Base-by-base conservation (phyloP, 2,113 vertebrate species). In the Tachycineta bicolor region DNA sequence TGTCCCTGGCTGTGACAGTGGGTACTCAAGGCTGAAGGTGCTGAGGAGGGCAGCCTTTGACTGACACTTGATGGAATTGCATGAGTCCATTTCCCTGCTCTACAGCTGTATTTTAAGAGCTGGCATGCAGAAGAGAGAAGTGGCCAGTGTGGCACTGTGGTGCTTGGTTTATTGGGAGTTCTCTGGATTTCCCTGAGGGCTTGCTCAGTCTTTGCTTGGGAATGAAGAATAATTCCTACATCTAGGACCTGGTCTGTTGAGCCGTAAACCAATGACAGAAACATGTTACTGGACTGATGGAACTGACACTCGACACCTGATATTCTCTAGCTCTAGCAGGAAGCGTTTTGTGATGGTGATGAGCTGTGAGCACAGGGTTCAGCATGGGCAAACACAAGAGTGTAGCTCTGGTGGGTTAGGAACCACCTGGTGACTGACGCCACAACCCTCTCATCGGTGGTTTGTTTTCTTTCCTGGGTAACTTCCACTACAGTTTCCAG, bases 91-190 rank as follows among this genome's bases (percentile, higher is more conserved):
- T 41, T 79, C 59, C 29, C 26, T 34, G 24, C 43, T 78, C 34
- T 53, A 14, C 39, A 79, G 53, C 62, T 92, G 21, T 76, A 4
- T 71, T 47, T 69, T 76, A 33, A 28, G 37, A 78, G 52, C 3
- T 4, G 52, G 4, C 1, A 1, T 9, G 11, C 10, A 0, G 52
- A 13, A 52, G 34, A 19, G n/a, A 62, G 59, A 39, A 73, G 20
- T 22, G 62, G 25, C 16, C 33, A 18, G 21, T 4, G 3, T 82
- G 64, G 71, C 11, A 7, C 14, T 68, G 3, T 21, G 58, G 87
- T 69, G 21, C n/a, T 71, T 44, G 26, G 3, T 71, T 81, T 46
- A n/a, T 20, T 31, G 34, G 28, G 29, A 74, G 10, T 44, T 95
- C n/a, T n/a, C n/a, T 15, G 22, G 28, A 15, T 60, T 82, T 91